Evolutionary conservation across 2,113 vertebrate genomes (phyloP).

Genomic region (Equus przewalskii): DNA sequence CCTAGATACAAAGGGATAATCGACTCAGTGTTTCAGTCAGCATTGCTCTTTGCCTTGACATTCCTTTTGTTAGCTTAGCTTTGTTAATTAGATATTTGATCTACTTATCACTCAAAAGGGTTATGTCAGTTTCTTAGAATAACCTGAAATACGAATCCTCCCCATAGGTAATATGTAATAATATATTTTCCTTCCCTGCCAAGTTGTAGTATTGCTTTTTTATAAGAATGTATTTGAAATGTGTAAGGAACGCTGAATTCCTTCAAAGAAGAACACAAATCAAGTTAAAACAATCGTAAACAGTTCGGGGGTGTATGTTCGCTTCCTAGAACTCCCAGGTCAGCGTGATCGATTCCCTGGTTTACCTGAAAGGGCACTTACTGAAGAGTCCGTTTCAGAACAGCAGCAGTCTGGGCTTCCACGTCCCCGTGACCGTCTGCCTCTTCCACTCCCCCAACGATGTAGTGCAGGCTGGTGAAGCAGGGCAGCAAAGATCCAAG

Average conservation of each 20-base stretch:
- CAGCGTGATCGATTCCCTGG: slow-evolving; percentile 15
- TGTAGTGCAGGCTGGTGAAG: not conserved
- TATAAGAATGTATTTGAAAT: slow-evolving; percentile 31
- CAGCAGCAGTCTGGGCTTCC: not conserved
- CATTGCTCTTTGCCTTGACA: not conserved
- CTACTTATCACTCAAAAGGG: not conserved
- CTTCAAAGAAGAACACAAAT: not conserved
- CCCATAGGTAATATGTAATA: not conserved
- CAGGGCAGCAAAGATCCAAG: not conserved
- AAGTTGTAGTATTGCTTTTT: not conserved
- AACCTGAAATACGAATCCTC: not conserved
- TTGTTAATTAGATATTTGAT: not conserved
- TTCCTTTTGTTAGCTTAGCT: not conserved
- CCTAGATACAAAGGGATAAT: not conserved
- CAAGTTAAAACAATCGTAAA: not conserved
- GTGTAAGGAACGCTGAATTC: not conserved
- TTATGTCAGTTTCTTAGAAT: not conserved
- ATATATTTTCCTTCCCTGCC: not conserved
- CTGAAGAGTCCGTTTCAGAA: not conserved
- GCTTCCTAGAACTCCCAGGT: slow-evolving; percentile 51
- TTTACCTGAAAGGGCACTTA: slow-evolving; percentile 40
- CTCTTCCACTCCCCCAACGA: slow-evolving; percentile 2
- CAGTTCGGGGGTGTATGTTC: not conserved
- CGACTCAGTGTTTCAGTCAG: not conserved
- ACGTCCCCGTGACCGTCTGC: not conserved